phyloP scores from a whole-genome alignment of 2,888 invertebrate genomes.

The Agrotis exclamationis region DNA sequence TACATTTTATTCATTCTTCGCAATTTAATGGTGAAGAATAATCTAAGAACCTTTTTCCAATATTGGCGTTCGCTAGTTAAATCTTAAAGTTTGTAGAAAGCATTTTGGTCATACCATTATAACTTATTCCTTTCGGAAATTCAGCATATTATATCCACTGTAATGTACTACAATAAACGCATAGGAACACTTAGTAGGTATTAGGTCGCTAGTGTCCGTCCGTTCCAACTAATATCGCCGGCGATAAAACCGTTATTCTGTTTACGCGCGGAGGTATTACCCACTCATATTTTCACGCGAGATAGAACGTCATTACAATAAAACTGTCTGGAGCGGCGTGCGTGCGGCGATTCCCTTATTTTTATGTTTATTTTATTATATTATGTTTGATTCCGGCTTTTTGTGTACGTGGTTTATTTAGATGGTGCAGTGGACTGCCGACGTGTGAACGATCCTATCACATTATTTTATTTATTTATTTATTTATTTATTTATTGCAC shows the following conservation, averaged over 20 bases:
- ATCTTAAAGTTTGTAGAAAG: not conserved
- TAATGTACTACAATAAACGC: conserved; percentile 5
- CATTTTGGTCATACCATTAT: no score
- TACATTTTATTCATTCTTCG: no score
- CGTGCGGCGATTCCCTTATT: conserved; percentile 49
- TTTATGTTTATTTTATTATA: conserved; percentile 55
- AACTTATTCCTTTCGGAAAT: not conserved
- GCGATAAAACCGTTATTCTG: conserved; percentile 60
- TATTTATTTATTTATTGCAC: no score
- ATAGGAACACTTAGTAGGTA: conserved; percentile 26
- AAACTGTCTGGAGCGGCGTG: conserved; percentile 45
- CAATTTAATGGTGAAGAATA: no score
- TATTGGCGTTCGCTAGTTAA: no score
- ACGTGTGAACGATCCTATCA: conserved; percentile 11
- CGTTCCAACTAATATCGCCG: conserved; percentile 53
- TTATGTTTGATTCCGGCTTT: conserved; percentile 48
- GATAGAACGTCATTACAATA: conserved; percentile 60
- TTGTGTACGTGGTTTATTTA: conserved; percentile 23
- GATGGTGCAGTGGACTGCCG: not conserved
- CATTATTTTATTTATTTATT: not conserved
- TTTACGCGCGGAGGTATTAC: conserved; percentile 57
- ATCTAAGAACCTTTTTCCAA: no score
- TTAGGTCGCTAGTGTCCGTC: conserved; percentile 43
- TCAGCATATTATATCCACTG: not conserved
- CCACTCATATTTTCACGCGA: conserved; percentile 63